Base-by-base conservation (phyloP, 2,797 vertebrate species). In the Lindbergichthys nudifrons region DNA sequence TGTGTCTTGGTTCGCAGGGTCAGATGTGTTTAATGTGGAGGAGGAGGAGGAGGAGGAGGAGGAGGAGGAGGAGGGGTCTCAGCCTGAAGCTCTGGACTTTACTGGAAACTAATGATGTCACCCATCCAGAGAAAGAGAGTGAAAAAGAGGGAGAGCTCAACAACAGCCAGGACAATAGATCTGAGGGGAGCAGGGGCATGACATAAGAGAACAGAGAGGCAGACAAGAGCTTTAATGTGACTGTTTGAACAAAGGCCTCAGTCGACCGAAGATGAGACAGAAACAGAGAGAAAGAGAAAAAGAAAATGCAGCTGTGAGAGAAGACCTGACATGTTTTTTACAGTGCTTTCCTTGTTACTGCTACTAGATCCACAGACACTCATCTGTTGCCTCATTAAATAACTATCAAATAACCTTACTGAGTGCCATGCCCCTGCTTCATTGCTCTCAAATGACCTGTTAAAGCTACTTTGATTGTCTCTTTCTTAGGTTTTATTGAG, bases 101-200 rank as follows among this genome's bases (percentile, higher is more conserved):
- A 93, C 90, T 91, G 92, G 92, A 93, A 91, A 89, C 76, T 56
- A 86, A 86, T 94, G 92, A 93, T 92, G 91, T 93, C 91, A 93
- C 85, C 80, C 76, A 21, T 84, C 53, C 77, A 73, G 57, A 79
- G 65, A 59, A 32, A 57, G 60, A 10, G 52, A 18, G 52, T 9
- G 16, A 45, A 63, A 63, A 39, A 65, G 59, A 69, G 86, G 53
- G 74, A 62, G 78, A 77, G 74, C 74, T 77, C 76, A 75, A 83
- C 83, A 85, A 82, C 78, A 81, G 74, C 50, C 58, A 23, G 81
- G 82, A 92, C 89, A 93, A 92, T 87, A 85, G 89, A 88, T 87
- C 65, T 81, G 71, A 89, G 73, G 54, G 82, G 75, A 81, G 85
- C 60, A 78, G 75, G 84, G 82, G 82, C 80, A 71, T 90, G 90